A percentile compares a stretch with the other conserved stretches of the same genome.
Conservation (phyloP, 2,113 vertebrate species). For the Gopherus evgoodei region DNA sequence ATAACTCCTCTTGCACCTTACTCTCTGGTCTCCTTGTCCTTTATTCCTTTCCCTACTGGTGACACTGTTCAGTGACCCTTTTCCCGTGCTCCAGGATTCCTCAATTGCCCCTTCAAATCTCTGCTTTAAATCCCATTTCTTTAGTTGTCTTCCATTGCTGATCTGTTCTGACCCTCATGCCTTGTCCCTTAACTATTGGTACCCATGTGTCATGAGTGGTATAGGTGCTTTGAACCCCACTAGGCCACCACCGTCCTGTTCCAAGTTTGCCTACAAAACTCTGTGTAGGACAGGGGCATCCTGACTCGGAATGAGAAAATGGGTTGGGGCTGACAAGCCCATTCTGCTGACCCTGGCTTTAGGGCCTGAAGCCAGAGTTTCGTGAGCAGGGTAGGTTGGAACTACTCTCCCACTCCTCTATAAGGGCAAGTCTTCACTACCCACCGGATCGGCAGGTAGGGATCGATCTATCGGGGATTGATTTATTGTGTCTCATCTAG, state of each 20-base stretch:
- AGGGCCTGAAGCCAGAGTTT: not conserved
- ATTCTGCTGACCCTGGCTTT: not conserved
- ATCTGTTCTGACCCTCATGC: not conserved
- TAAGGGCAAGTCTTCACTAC: too few species aligned
- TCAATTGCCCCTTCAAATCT: not conserved
- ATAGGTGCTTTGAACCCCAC: not conserved
- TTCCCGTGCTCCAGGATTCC: not conserved
- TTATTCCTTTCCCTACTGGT: not conserved
- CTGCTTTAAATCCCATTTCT: not conserved
- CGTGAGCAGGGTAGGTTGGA: not conserved
- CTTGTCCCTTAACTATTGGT: not conserved
- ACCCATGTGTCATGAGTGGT: not conserved
- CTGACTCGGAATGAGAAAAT: too few species aligned
- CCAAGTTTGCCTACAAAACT: not conserved
- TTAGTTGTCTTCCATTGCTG: not conserved
- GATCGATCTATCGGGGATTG: too few species aligned
- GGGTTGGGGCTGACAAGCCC: not conserved
- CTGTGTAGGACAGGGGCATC: too few species aligned
- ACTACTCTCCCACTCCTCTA: not conserved
- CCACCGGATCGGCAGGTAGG: too few species aligned
- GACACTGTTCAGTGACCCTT: not conserved
- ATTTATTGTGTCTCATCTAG: too few species aligned
- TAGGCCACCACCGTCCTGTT: fast-evolving
- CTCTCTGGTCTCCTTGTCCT: not conserved
- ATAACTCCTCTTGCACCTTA: not conserved